Conservation (phyloP, 2,888 invertebrate species). For the Pristionchus entomophagus region DNA sequence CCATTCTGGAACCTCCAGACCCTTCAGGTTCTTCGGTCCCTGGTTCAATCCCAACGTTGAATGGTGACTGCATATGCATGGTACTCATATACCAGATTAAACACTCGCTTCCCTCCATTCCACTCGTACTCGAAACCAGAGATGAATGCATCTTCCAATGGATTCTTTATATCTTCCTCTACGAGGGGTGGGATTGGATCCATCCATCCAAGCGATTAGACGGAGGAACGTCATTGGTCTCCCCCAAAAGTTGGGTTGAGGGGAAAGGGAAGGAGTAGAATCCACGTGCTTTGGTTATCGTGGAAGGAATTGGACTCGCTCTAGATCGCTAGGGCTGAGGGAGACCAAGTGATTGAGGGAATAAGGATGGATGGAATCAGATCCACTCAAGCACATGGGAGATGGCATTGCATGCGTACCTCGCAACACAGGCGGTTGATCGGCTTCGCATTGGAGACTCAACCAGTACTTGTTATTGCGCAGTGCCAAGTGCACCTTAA, state of each 20-base stretch:
- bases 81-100: conserved; percentile 38
- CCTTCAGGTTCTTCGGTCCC: not conserved
- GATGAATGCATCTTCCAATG: conserved; percentile 33
- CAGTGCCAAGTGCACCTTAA: conserved; percentile 41
- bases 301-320: no score
- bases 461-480: conserved; percentile 37
- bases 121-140: conserved; percentile 43
- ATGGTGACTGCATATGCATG: not conserved
- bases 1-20: not conserved
- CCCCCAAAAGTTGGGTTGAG: no score
- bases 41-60: conserved; percentile 20
- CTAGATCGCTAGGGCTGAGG: no score
- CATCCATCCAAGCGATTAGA: no score
- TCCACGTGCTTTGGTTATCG: no score
- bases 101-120: not conserved
- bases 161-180: no score
- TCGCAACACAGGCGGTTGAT: not conserved
- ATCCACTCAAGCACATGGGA: no score
- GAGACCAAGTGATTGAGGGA: no score
- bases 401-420: not conserved
- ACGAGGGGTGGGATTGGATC: no score
- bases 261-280: no score
- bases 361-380: not conserved
- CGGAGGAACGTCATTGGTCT: no score
- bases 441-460: not conserved